Evolutionary conservation across 2,797 vertebrate genomes (phyloP), one percentile per base, ranked within the genome.

Genomic region (Dromococcyx pavoninus): DNA sequence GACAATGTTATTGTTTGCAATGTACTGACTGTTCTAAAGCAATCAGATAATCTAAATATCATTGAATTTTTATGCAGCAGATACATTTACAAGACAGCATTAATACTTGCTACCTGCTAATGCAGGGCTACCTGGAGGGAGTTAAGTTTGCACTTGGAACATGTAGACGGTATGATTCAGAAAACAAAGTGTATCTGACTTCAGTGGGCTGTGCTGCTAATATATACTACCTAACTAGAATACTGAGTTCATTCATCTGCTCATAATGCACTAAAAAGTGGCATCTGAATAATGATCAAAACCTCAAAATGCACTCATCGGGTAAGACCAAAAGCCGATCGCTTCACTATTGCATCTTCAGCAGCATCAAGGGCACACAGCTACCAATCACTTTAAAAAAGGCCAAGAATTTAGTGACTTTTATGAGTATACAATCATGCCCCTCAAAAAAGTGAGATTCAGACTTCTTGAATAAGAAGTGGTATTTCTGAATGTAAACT

Each of bases 1-100:
- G 89, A 71, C 50, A 79, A 82, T 30, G 50, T 58, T 67, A 22
- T 12, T 93, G 95, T 95, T 88, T 96, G 91, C 88, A 78, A 44
- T 88, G 81, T 51, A 82, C 90, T 57, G 67, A 22, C 61, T 57
- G 90, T 95, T 82, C 57, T 70, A 76, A 46, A 89, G 83, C 89
- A 60, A 80, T 22, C 83, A 70, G 75, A 72, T 73, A 66, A 96
- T 54, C 90, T 65, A 92, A 90, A 67, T 27, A 33, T n/a, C 79
- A 67, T 32, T 83, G 75, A 54, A 70, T 33, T 30, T 56, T 91
- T 82, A 78, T 43, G 82, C 73, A 83, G 94, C 94, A 75, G 70
- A 83, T 70, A 19, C 50, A 65, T 2, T 81, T 65, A 86, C 33
- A 73, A 61, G 65, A 6, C 54, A 69, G 27, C 75, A 53, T 28